These are phyloP conservation scores for Neostethus bicornis DNA, from an alignment of 2,797 vertebrate species.

Conservation along the genomic window DNA sequence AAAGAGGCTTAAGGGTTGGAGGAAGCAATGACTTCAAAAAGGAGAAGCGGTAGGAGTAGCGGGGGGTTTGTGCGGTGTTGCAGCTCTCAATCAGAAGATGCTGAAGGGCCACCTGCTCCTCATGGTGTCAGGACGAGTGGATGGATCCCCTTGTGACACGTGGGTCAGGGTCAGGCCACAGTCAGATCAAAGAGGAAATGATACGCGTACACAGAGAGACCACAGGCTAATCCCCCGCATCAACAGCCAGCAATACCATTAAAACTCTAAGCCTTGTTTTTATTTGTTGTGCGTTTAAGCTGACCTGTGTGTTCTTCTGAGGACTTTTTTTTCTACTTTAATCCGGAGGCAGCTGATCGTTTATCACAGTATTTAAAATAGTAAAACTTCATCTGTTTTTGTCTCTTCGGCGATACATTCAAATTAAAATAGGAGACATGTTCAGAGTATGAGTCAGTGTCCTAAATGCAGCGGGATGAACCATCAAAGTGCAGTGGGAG, in stretches of 20 bases:
- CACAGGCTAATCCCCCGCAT: constrained; percentile 38
- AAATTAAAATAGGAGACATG: not conserved
- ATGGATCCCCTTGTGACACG: constrained; percentile 60
- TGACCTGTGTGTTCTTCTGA: constrained; percentile 4
- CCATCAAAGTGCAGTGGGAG: not conserved
- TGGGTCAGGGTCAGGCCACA: constrained; percentile 67
- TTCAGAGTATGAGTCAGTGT: not conserved
- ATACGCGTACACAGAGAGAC: constrained; percentile 41
- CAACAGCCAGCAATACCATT: constrained; percentile 27
- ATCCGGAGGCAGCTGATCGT: not conserved
- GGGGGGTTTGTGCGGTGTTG: constrained; percentile 36
- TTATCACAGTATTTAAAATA: not conserved
- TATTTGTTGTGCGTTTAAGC: constrained; percentile 13
- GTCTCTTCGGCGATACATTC: not conserved
- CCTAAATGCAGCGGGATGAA: not conserved
- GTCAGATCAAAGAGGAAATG: constrained; percentile 59
- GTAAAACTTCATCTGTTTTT: not conserved
- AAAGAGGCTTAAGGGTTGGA: constrained; percentile 76
- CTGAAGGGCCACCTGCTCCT: constrained; percentile 61
- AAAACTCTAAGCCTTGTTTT: constrained; percentile 27
- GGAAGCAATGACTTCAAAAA: constrained; percentile 72
- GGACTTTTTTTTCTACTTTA: not conserved
- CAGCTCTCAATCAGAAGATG: constrained; percentile 48
- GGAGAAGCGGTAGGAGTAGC: constrained; percentile 13
- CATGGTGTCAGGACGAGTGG: constrained; percentile 37